These are phyloP conservation scores for Falco punctatus DNA, from an alignment of 2,113 vertebrate species.

Conservation along the genomic window DNA sequence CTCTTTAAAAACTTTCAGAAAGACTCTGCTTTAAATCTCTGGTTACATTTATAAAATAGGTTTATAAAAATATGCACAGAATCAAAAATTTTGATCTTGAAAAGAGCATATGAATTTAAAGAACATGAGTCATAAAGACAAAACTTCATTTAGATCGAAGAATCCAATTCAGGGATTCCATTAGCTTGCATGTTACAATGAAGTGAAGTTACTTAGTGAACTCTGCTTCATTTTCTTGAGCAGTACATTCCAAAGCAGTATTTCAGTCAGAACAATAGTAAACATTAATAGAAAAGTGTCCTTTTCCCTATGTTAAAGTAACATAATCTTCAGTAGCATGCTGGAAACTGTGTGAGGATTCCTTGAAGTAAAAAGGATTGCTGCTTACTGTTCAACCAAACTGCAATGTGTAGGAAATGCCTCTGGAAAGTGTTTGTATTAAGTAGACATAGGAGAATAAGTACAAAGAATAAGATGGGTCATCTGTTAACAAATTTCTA, in stretches of 20 bases:
- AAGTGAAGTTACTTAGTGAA: not conserved
- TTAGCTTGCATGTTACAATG: not conserved
- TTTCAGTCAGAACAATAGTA: constrained; percentile 9
- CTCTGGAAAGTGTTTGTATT: not conserved
- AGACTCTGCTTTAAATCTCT: not conserved
- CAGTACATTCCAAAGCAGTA: not conserved
- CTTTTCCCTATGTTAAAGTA: not conserved
- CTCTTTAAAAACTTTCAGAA: not conserved
- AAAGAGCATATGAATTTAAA: not conserved
- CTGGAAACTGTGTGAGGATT: not conserved
- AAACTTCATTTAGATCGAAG: not conserved
- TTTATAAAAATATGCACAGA: not conserved
- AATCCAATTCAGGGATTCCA: not conserved
- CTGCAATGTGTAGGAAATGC: not conserved
- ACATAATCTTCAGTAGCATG: not conserved
- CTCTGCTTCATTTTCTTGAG: not conserved
- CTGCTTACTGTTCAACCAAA: not conserved
- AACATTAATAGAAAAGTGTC: constrained; percentile 13
- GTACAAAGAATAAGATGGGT: not conserved
- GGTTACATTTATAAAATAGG: not conserved
- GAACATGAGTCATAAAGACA: constrained; percentile 15
- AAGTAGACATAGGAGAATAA: not conserved
- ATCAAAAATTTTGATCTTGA: not conserved
- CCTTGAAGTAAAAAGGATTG: constrained; percentile 15
- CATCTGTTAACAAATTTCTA: constrained; percentile 14